Base-by-base conservation (phyloP, 1,140 invertebrate species). In the Saxidomus purpurata region DNA sequence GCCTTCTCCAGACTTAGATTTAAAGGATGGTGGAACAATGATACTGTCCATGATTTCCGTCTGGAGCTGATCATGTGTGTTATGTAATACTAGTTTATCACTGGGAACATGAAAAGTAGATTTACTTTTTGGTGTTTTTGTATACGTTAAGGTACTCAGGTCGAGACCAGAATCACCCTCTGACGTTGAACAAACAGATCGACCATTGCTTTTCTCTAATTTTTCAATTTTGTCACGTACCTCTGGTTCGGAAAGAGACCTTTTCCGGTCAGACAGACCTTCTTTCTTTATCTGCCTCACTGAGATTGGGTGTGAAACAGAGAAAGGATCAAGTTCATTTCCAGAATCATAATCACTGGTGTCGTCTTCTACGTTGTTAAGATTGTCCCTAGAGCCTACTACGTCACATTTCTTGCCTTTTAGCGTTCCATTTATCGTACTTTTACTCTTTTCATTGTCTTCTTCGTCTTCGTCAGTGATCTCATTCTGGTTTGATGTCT, bases 281-380 rank as follows among this genome's bases (percentile, higher is more conserved):
- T 81, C 77, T 38, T 90, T 84, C 9, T 83, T 87, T 47, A 91
- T 40, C 22, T 93, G 90, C 38, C 84, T 85, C 0, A 86, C 74
- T 17, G 92, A 93, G 0, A 94, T 81, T 25, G 94, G 93, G 61
- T 93, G 92, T 17, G 94, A 94, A 19, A 92, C 88, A 25, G 92
- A 94, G 71, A 92, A 94, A 34, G 90, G 91, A 52, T 94, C 93
- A 6, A 88, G 38, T 69, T 94, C 94, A 82, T 92, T 92, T 63
- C 91, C 90, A 11, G 94, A 95, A 89, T 95, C 94, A 83, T 95
- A 95, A 79, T 95, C 94, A 91, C 94, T 95, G 36, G 94, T 95
- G 36, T 95, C 93, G 38, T 90, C 71, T 87, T 81, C 85, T n/a
- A 76, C 36, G 19, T 67, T 90, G 61, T 92, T 71, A 3, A 92